Evolutionary conservation across 2,113 vertebrate species (phyloP).

Genomic region (Psittacus erithacus): DNA sequence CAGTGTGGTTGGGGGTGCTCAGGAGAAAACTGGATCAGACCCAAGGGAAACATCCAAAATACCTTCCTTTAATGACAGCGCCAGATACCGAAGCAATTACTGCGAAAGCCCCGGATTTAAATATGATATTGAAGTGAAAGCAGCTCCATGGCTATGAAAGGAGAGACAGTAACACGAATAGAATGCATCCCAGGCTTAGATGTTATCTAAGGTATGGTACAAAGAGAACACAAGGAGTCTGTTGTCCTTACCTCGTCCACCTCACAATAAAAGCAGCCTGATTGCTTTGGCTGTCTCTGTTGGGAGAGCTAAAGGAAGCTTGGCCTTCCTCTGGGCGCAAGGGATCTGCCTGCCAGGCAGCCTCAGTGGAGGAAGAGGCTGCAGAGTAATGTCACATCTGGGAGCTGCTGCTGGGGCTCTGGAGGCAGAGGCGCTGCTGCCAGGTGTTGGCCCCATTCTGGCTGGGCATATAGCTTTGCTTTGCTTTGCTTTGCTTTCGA

Average conservation of each 20-base stretch:
- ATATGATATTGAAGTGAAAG: background rate
- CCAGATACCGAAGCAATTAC: slow-evolving; percentile 20
- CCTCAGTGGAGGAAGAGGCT: background rate
- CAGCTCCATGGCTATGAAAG: background rate
- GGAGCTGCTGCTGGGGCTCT: background rate
- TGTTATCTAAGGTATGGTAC: background rate
- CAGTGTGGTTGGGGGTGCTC: background rate
- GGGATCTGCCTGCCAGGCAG: background rate
- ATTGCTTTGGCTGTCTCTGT: background rate
- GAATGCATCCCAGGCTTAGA: background rate
- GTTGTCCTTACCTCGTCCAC: background rate
- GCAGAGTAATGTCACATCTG: background rate
- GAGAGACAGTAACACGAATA: background rate
- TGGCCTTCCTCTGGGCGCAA: background rate
- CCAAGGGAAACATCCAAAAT: slow-evolving; percentile 40
- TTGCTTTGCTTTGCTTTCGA: background rate
- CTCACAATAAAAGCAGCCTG: background rate
- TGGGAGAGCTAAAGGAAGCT: background rate
- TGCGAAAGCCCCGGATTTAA: slow-evolving; percentile 9
- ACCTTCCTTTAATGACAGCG: background rate
- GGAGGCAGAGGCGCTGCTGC: background rate
- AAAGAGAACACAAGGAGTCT: background rate
- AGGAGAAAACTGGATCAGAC: background rate
- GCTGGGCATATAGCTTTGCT: background rate
- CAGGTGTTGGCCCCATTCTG: background rate